Evolutionary conservation across 1,140 invertebrate genomes (phyloP).

Genomic region (Thaumatotibia leucotreta): DNA sequence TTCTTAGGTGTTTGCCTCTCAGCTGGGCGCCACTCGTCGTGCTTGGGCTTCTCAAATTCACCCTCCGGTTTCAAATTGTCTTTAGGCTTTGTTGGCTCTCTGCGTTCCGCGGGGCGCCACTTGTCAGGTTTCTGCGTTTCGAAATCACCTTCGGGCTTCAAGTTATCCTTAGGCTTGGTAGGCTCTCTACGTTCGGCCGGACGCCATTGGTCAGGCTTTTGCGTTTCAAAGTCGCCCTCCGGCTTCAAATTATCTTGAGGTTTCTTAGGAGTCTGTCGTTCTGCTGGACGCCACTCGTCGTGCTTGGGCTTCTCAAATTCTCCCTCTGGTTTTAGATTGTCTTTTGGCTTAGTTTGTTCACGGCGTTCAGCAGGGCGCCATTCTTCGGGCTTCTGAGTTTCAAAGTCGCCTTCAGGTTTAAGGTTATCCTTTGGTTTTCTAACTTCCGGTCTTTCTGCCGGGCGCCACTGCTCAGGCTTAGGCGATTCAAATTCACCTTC

Average conservation of each 20-base stretch:
- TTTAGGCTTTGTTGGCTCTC: constrained; percentile 75
- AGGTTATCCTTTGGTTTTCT: constrained; percentile 79
- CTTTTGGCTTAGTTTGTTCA: constrained; percentile 73
- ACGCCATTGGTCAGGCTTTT: constrained; percentile 74
- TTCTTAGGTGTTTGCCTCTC: constrained; percentile 54
- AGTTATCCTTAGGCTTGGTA: constrained; percentile 74
- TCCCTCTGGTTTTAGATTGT: constrained; percentile 81
- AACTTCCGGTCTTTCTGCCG: constrained; percentile 62
- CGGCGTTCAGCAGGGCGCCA: constrained; percentile 78
- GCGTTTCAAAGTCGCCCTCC: constrained; percentile 76
- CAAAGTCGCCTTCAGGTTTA: constrained; percentile 80
- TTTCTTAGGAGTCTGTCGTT: constrained; percentile 55
- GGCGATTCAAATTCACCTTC: constrained; percentile 76
- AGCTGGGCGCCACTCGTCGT: constrained; percentile 52
- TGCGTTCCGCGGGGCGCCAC: constrained; percentile 76
- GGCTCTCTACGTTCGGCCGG: constrained; percentile 71
- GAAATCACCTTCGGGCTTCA: constrained; percentile 79
- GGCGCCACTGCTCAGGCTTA: constrained; percentile 60
- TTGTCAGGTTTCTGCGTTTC: constrained; percentile 50
- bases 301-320: constrained; percentile 55
- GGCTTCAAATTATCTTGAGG: constrained; percentile 74
- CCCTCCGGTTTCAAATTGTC: constrained; percentile 82
- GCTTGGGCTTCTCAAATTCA: constrained; percentile 65
- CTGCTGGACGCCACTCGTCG: constrained; percentile 51
- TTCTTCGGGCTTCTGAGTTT: constrained; percentile 64